Percentiles rank a stretch among this genome's conserved stretches.
Evolutionary conservation across 2,113 vertebrate genomes (phyloP).

Genomic region (Onychostruthus taczanowskii): DNA sequence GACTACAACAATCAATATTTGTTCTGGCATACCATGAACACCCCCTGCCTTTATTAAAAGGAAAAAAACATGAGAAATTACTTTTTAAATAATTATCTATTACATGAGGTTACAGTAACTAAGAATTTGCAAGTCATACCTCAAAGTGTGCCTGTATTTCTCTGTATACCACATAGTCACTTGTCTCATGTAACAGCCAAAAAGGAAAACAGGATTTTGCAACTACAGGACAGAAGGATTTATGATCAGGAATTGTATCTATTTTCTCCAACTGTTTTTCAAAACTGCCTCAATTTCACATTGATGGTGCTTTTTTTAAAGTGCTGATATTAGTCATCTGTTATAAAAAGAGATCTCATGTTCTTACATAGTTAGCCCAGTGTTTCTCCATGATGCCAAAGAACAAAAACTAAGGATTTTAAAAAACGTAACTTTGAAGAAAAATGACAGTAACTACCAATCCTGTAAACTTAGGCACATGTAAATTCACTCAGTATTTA

Average conservation of each 20-base stretch:
- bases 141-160: background rate
- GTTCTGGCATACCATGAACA: background rate
- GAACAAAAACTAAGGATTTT: background rate
- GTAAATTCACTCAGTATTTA: background rate
- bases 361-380: background rate
- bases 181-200: background rate
- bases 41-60: background rate
- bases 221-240: background rate
- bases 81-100: background rate
- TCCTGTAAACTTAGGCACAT: constrained; percentile 4
- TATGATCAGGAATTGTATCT: background rate
- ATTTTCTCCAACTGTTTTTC: background rate
- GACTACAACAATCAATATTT: background rate
- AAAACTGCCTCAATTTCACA: background rate
- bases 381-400: background rate
- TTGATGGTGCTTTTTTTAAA: background rate
- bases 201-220: background rate
- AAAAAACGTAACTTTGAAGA: background rate
- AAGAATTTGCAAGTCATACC: background rate
- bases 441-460: background rate
- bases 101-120: background rate
- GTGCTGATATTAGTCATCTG: background rate
- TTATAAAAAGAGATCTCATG: background rate
- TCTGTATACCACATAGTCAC: background rate
- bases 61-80: background rate